Evolutionary conservation across 35 echinoderm and acorn worm genomes (phyloP), one percentile per base, ranked within the genome.

Genomic region (Anneissia japonica): DNA sequence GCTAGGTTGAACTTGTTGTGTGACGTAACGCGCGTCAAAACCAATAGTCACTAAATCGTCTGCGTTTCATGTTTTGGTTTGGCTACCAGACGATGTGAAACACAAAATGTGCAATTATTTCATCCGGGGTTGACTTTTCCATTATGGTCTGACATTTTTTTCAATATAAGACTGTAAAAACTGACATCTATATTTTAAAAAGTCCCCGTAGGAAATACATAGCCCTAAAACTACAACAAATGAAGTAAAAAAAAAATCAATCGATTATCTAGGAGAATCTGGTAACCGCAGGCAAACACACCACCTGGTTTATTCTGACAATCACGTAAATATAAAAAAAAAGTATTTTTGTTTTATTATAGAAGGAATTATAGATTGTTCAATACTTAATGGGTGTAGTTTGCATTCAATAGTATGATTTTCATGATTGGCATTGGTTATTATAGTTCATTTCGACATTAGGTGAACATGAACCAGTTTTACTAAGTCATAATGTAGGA

Each of bases 381-480:
- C 1, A 64, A 64, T n/a, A 64, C 9, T 64, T 64, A 64, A 64
- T 64, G 51, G 51, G 51, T 64, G 51, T 26, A 64, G 21, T 64
- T 64, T 64, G 26, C 51, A 64, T 64, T 64, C 51, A 64, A 64
- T 64, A 64, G 51, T 64, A 64, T 64, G 51, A 64, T 64, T 64
- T 64, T 64, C 51, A 64, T 64, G 51, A 64, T 64, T 64, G 51
- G 51, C 51, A 64, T 64, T 64, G 51, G 51, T 64, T 64, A 64
- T 64, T 64, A 64, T 64, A 64, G 51, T 6, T 64, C 19, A 64
- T 64, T 64, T 64, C 26, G 51, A 9, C 51, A 64, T 64, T 64
- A 64, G 51, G 51, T 6, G 51, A 64, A 64, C 51, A 64, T 64
- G 51, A 64, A 64, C 51, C 51, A 64, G 51, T 64, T 64, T 26